Evolutionary conservation across 2,888 invertebrate genomes (phyloP), one percentile per base, ranked within the genome.

Genomic region (Leptinotarsa haldemani): DNA sequence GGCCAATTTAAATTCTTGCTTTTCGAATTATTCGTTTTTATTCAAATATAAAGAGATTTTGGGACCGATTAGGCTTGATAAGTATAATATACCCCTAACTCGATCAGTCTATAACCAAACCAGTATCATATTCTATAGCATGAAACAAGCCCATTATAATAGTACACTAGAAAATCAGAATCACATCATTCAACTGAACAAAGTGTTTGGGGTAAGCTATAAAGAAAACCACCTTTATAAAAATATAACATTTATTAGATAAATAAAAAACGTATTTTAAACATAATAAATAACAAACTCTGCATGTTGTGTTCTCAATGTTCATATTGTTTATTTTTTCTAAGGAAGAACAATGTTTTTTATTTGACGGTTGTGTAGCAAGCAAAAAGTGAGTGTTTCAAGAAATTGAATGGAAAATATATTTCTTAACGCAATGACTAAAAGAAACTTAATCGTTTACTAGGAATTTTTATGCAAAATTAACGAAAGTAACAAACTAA

Each of bases 341-440:
- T 82, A 83, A 81, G 85, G 85, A 85, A 85, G 85, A 85, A 85
- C 86, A 84, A 84, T 85, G 84, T 83, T 85, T 83, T 83, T 56
- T 65, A 67, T 70, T 73, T 71, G 22, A 74, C 61, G 67, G 66
- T 40, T 77, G 71, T 75, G 67, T 76, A 77, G 71, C 76, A 80
- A 81, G 80, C 79, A 79, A 77, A 78, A 82, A 81, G 81, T 81
- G 79, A 79, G 70, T 74, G 75, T 78, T 73, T 74, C 73, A 71
- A 64, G 71, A 73, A 75, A 73, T 74, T 69, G 70, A 74, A 75
- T 63, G 52, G 68, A 61, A 13, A 58, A 56, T 58, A 58, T 68
- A 61, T 66, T 22, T 58, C 75, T 77, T 71, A 72, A 75, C 56
- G 53, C 68, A 67, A 71, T 70, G 61, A 73, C 18, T 64, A 70